Evolutionary conservation across 2,888 invertebrate genomes (phyloP).

Genomic region (Eupeodes luniger): DNA sequence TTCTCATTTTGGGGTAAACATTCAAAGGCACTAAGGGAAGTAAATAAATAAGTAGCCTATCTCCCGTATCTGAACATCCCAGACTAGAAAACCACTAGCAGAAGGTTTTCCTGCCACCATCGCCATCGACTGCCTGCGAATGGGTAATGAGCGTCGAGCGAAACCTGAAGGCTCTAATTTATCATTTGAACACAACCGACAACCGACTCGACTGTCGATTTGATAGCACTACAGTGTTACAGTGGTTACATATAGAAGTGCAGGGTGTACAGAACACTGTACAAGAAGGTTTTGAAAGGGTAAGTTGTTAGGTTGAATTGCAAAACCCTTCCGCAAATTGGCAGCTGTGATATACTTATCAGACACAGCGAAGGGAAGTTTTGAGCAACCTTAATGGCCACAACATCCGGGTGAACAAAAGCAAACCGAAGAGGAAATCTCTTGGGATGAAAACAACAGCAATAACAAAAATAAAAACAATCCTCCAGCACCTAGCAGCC

Average conservation of each 20-base stretch:
- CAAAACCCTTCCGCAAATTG: slow-evolving; percentile 47
- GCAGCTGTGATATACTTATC: slow-evolving; percentile 27
- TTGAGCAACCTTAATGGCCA: slow-evolving; percentile 61
- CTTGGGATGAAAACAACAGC: slow-evolving; percentile 37
- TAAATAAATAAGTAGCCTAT: slow-evolving; percentile 51
- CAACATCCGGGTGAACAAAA: slow-evolving; percentile 62
- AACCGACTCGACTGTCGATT: not conserved
- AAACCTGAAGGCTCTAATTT: slow-evolving; percentile 66
- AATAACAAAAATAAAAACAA: slow-evolving; percentile 47
- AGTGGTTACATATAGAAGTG: not conserved
- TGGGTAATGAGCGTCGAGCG: slow-evolving; percentile 52
- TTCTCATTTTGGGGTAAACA: slow-evolving; percentile 8
- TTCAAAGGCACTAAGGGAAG: slow-evolving; percentile 36
- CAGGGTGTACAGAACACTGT: not conserved
- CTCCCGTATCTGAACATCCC: slow-evolving; percentile 30
- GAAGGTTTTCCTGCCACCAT: slow-evolving; percentile 1
- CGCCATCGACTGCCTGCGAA: slow-evolving; percentile 8
- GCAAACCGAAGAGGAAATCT: slow-evolving; percentile 54
- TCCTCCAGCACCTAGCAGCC: not conserved
- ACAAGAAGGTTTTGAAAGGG: not conserved
- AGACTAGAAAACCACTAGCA: slow-evolving; percentile 53
- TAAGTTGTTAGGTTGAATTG: slow-evolving; percentile 23
- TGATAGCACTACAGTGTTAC: not conserved
- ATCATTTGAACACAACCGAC: slow-evolving; percentile 61
- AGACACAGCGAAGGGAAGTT: not conserved